Percentiles rank a stretch among this genome's conserved stretches.
phyloP scores from a whole-genome alignment of 2,888 invertebrate species.

The Dorcus hopei region DNA sequence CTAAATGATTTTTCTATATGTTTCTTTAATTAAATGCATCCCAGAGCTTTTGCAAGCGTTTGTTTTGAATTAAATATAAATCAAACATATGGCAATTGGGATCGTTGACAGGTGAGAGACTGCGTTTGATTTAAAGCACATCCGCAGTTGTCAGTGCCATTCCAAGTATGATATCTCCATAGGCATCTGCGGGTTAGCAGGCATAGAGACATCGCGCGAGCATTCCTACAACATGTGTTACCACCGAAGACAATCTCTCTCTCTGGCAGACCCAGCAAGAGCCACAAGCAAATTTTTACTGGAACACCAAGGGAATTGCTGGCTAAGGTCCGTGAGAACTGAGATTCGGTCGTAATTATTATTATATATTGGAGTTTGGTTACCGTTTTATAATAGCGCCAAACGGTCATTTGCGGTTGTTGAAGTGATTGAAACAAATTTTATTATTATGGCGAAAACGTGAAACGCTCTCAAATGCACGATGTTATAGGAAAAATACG shows the following conservation, averaged over 20 bases:
- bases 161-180: slow-evolving; percentile 48
- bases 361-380: no score
- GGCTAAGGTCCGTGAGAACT: no score
- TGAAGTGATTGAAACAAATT: no score
- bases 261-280: background rate
- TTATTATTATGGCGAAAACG: no score
- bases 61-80: slow-evolving; percentile 6
- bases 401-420: no score
- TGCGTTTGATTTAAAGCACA: slow-evolving; percentile 42
- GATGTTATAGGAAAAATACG: no score
- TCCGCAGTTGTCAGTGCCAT: slow-evolving; percentile 42
- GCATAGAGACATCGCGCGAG: slow-evolving; percentile 40
- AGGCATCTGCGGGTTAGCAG: slow-evolving; percentile 41
- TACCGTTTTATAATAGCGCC: no score
- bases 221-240: slow-evolving; percentile 43
- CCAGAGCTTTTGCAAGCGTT: background rate
- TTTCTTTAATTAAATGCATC: slow-evolving; percentile 9
- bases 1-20: no score
- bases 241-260: background rate
- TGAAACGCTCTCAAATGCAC: no score
- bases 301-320: no score
- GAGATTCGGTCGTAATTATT: no score
- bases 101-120: slow-evolving; percentile 19
- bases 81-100: slow-evolving; percentile 7
- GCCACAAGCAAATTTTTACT: no score